Conservation (phyloP, 2,113 vertebrate species). For the Salvelinus sp. region DNA sequence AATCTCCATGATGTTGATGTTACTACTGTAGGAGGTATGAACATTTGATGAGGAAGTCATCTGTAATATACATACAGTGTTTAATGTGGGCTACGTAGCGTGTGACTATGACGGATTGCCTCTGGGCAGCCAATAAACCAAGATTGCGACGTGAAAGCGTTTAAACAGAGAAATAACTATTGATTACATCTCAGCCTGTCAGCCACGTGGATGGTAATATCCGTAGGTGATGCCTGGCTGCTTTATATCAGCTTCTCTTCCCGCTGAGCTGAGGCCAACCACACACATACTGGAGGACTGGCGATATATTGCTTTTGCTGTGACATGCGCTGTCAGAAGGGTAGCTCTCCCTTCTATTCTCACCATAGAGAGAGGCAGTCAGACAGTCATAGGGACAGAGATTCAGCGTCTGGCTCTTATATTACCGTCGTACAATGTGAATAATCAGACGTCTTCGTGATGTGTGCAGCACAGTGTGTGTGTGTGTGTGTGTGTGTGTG, state of each 20-base stretch:
- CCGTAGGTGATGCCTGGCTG: conserved; percentile 37
- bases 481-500: no score
- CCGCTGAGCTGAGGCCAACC: conserved; percentile 26
- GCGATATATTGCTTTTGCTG: conserved; percentile 52
- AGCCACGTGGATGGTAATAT: conserved; percentile 55
- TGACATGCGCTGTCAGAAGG: conserved; percentile 50
- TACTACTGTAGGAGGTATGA: no score
- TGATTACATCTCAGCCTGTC: conserved; percentile 66
- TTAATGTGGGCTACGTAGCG: conserved; percentile 18
- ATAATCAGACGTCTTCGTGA: conserved; percentile 36
- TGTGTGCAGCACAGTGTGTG: neutral
- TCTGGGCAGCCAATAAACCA: conserved; percentile 44
- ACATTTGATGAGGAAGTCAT: neutral
- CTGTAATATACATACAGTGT: neutral
- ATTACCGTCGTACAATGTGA: conserved; percentile 16
- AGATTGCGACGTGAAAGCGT: conserved; percentile 38
- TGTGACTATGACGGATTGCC: conserved; percentile 63
- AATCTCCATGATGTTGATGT: no score
- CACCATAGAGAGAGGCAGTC: neutral
- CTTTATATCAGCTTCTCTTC: conserved; percentile 37
- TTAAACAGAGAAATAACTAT: conserved; percentile 65
- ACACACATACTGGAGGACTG: conserved; percentile 3
- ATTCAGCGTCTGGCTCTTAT: conserved; percentile 15
- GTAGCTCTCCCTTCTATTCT: conserved; percentile 18
- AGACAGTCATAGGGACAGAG: conserved; percentile 25